Evolutionary conservation across 2,113 vertebrate species (phyloP), one percentile per base, ranked within the genome.

Genomic region (Pomatostomus ruficeps): DNA sequence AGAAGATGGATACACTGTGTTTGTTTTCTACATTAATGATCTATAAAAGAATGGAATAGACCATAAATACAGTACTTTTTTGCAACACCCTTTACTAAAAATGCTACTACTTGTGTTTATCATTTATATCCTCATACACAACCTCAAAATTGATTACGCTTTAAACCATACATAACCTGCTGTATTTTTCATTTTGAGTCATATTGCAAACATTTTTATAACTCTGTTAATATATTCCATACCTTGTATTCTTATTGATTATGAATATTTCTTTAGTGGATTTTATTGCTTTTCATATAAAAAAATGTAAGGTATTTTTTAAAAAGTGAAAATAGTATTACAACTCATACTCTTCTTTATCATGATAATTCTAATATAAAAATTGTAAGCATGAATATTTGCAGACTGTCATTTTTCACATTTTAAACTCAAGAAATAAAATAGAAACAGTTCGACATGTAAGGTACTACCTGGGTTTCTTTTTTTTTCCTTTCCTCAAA

Each of bases 161-260:
- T 98, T 98, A 98, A 98, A 98, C 96, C 65, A 35, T 92, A 97
- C 95, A 97, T 96, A 98, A 98, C 95, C 97, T 89, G 95, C 95
- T 95, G 95, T 96, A 97, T 97, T 98, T 98, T 97, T 98, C 97
- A 98, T 98, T 98, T 97, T 96, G 81, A 97, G 94, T 97, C 90
- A 88, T 89, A 92, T 83, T 96, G 95, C 93, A 95, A 98, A 98
- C 97, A 97, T 92, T 98, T 98, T 98, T 98, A 98, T 97, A 98
- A 98, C 97, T 97, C 96, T 66, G 95, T 96, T 98, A 98, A 98
- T 98, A 97, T 97, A 98, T 98, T 96, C 97, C 94, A 97, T 97
- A 97, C 96, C 97, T 97, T 97, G 93, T 97, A 96, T 98, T 98
- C 94, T 96, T 98, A 98, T 98, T 98, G 98, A 98, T 98, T 98